Percentiles rank a stretch among this genome's conserved stretches.
phyloP scores from a whole-genome alignment of 1,140 invertebrate species.

The Leptopilina clavipes region DNA sequence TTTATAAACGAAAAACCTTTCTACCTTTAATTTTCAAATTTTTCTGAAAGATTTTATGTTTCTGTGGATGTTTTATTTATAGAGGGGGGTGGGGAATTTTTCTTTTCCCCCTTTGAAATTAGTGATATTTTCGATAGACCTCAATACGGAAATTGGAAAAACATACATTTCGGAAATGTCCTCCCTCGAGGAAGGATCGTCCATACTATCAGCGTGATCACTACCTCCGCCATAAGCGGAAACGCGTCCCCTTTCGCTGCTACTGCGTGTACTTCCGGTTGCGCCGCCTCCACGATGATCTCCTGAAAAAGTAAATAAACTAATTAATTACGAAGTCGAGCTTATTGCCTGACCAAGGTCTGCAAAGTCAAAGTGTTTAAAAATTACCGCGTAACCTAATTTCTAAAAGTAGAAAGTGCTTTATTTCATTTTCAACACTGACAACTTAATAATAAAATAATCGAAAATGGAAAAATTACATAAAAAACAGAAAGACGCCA shows the following conservation, averaged over 20 bases:
- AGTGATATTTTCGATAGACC: neutral
- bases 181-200: slow-evolving; percentile 71
- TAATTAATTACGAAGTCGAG: slow-evolving; percentile 21
- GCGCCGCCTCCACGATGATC: slow-evolving; percentile 62
- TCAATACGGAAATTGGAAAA: neutral
- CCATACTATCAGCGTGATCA: slow-evolving; percentile 71
- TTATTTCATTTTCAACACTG: neutral
- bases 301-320: slow-evolving; percentile 34
- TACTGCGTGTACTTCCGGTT: slow-evolving; percentile 66
- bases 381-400: neutral
- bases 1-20: too few relatives aligned
- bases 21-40: neutral
- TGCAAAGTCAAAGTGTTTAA: neutral
- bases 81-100: neutral
- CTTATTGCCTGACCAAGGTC: slow-evolving; percentile 3
- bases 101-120: too few relatives aligned
- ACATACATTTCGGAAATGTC: slow-evolving; percentile 74
- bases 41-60: too few relatives aligned
- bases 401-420: slow-evolving; percentile 4
- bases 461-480: neutral
- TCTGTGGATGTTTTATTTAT: neutral
- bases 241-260: slow-evolving; percentile 69
- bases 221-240: slow-evolving; percentile 61
- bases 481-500: too few relatives aligned
- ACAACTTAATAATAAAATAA: neutral